These are phyloP conservation scores for Pammene fasciana DNA, from an alignment of 2,888 invertebrate species.

Conservation along the genomic window DNA sequence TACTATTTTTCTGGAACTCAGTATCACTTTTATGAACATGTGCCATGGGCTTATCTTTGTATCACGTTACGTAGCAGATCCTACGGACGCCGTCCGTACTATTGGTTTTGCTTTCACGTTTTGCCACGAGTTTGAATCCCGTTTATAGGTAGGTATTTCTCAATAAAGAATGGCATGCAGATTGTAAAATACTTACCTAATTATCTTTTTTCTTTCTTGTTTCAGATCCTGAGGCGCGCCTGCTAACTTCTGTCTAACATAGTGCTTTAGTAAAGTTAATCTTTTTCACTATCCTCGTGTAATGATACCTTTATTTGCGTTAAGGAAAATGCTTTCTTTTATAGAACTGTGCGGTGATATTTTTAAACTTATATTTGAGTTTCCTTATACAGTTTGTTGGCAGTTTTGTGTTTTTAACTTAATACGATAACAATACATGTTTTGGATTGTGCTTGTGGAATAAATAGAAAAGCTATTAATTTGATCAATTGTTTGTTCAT, in stretches of 20 bases:
- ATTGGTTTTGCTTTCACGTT: no score
- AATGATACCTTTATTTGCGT: not conserved
- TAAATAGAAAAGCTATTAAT: no score
- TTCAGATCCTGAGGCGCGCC: constrained; percentile 10
- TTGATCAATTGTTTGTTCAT: no score
- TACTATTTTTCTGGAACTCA: no score
- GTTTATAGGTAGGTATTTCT: no score
- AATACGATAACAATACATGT: not conserved
- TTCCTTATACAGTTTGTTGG: not conserved
- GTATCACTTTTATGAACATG: no score
- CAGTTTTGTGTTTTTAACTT: constrained; percentile 10
- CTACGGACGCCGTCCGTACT: no score
- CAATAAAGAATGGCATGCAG: not conserved
- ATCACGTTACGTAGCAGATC: no score
- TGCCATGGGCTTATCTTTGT: no score
- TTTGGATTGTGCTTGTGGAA: not conserved
- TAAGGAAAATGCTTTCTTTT: constrained; percentile 1
- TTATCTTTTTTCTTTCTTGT: constrained; percentile 8
- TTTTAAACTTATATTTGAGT: not conserved
- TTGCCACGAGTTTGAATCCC: no score
- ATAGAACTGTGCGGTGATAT: not conserved
- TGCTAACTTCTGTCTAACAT: not conserved
- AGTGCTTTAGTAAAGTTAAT: not conserved
- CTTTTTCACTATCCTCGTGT: not conserved
- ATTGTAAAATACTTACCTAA: not conserved